Percentiles rank a stretch among this genome's conserved stretches.
phyloP scores from a whole-genome alignment of 2,113 vertebrate genomes.

The Sula dactylatra region DNA sequence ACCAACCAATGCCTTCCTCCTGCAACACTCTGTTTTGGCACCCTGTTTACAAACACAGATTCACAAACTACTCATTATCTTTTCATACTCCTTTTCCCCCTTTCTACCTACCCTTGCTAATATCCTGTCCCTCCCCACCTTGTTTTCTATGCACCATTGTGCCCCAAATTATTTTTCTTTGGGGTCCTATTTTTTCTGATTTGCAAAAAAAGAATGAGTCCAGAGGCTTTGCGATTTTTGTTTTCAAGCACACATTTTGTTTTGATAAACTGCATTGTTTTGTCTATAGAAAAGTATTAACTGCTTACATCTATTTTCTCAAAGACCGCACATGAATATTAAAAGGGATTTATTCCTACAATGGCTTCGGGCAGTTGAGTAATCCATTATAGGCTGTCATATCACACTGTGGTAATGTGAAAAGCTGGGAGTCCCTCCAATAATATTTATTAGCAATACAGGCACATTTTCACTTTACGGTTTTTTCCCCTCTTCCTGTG shows the following conservation, averaged over 20 bases:
- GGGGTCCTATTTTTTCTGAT: not conserved
- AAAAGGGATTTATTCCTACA: conserved; percentile 75
- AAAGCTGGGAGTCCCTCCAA: conserved; percentile 72
- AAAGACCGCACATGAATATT: conserved; percentile 76
- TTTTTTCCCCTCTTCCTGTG: not conserved
- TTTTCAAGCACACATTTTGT: conserved; percentile 67
- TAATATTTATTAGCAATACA: conserved; percentile 71
- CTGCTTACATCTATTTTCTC: conserved; percentile 76
- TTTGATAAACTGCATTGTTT: conserved; percentile 72
- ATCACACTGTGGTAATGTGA: conserved; percentile 70
- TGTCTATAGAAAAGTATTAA: conserved; percentile 75
- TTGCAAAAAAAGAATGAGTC: not conserved
- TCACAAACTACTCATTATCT: not conserved
- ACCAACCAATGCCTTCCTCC: not conserved
- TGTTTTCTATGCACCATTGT: not conserved
- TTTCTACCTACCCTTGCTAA: not conserved
- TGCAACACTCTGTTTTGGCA: not conserved
- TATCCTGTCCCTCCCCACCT: not conserved
- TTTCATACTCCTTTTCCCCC: not conserved
- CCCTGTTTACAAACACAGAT: not conserved
- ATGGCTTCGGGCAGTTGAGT: conserved; percentile 70
- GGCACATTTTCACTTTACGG: conserved; percentile 50
- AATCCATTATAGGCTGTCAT: conserved; percentile 76
- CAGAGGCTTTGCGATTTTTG: conserved; percentile 29
- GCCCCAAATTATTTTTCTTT: not conserved